A percentile compares a stretch with the other conserved stretches of the same genome.
These are phyloP conservation scores for Ciconia boyciana DNA, from an alignment of 2,113 vertebrate species.

Conservation along the genomic window DNA sequence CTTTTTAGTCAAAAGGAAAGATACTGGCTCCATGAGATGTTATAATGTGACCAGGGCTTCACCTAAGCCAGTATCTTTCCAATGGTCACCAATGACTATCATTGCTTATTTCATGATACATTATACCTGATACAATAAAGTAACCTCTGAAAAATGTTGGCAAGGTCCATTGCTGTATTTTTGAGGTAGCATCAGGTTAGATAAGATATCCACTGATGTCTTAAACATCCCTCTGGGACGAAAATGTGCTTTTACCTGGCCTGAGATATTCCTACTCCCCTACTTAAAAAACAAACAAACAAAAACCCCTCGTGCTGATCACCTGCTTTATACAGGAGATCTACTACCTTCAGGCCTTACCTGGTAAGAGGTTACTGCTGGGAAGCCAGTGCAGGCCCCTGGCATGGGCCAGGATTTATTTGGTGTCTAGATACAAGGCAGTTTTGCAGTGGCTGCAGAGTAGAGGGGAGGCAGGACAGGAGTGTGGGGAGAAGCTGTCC, in stretches of 20 bases:
- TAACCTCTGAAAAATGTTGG: neutral
- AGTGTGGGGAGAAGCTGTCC: neutral
- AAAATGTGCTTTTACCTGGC: neutral
- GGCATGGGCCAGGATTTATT: neutral
- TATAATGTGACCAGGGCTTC: neutral
- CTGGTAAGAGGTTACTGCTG: neutral
- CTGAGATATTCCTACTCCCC: neutral
- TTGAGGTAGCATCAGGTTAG: neutral
- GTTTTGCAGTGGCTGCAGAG: neutral
- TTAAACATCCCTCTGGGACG: neutral
- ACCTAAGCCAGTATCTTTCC: neutral
- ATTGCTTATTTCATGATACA: neutral
- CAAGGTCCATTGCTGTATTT: neutral
- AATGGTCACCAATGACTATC: neutral
- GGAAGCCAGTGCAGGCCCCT: neutral
- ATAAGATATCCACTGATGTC: neutral
- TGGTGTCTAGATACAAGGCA: neutral
- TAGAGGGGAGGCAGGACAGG: neutral
- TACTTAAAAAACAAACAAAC: neutral
- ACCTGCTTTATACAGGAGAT: neutral
- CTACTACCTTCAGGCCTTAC: neutral
- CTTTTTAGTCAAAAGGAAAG: neutral
- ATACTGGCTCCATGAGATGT: neutral
- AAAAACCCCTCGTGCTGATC: neutral
- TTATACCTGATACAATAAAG: neutral